Evolutionary conservation across 2,888 invertebrate genomes (phyloP).

Genomic region (Stenotaenia linearis): DNA sequence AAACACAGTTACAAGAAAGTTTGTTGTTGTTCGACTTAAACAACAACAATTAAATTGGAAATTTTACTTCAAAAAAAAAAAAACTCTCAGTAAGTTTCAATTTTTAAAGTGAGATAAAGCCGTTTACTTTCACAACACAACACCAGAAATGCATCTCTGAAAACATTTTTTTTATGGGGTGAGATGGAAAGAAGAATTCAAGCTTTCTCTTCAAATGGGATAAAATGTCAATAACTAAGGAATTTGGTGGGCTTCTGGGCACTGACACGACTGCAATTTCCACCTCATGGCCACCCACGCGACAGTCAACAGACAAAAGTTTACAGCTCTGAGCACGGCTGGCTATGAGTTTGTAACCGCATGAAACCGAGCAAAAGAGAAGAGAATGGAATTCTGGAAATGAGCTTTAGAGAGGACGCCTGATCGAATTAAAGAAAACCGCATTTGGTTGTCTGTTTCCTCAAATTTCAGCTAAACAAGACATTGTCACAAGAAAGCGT

Average conservation of each 20-base stretch:
- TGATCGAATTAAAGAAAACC: slow-evolving; percentile 5
- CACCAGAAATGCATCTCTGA: background rate
- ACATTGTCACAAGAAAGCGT: background rate
- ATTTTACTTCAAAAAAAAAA: too few relatives aligned
- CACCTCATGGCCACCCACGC: slow-evolving; percentile 11
- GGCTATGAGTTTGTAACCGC: slow-evolving; percentile 15
- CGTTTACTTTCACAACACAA: too few relatives aligned
- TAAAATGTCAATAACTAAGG: slow-evolving; percentile 14
- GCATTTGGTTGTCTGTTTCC: background rate
- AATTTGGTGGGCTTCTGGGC: slow-evolving; percentile 7
- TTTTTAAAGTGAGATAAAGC: too few relatives aligned
- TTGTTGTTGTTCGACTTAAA: too few relatives aligned
- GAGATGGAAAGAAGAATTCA: background rate
- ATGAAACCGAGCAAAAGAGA: background rate
- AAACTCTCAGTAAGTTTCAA: too few relatives aligned
- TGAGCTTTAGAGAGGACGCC: background rate
- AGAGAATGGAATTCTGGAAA: background rate
- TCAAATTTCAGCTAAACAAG: background rate
- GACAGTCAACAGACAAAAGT: slow-evolving; percentile 4
- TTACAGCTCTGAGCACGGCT: slow-evolving; percentile 2
- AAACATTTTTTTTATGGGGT: background rate
- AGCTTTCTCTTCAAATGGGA: background rate
- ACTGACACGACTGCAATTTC: slow-evolving; percentile 14
- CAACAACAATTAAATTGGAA: too few relatives aligned
- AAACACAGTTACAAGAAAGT: too few relatives aligned